Percentiles rank a stretch among this genome's conserved stretches.
Evolutionary conservation across 1,140 invertebrate species (phyloP).

Genomic region (Dendrolimus punctatus): DNA sequence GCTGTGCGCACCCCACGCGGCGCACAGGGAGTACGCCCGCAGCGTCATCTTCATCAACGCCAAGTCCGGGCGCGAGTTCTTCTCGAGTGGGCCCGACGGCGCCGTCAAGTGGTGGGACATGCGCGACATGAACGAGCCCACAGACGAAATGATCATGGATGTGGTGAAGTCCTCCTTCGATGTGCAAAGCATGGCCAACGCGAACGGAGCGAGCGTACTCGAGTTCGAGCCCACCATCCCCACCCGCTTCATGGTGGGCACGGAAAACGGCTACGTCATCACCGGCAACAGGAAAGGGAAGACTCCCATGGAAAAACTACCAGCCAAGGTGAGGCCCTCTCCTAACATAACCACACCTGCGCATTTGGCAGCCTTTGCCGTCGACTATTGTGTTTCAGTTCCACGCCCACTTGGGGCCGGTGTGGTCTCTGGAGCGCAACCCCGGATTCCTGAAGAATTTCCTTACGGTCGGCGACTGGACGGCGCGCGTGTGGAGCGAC

Average conservation of each 20-base stretch:
- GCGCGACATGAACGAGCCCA: slow-evolving; percentile 83
- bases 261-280: slow-evolving; percentile 84
- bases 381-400: slow-evolving; percentile 75
- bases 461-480: slow-evolving; percentile 92
- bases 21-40: slow-evolving; percentile 85
- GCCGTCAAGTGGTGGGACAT: slow-evolving; percentile 90
- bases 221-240: slow-evolving; percentile 94
- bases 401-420: slow-evolving; percentile 85
- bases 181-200: slow-evolving; percentile 77
- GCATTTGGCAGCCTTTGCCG: no score
- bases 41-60: slow-evolving; percentile 86
- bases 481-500: slow-evolving; percentile 90
- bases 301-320: slow-evolving; percentile 84
- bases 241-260: slow-evolving; percentile 83
- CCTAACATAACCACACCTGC: no score
- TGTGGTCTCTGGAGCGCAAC: slow-evolving; percentile 87
- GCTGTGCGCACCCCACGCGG: slow-evolving; percentile 75
- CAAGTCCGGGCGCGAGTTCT: slow-evolving; percentile 89
- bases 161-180: slow-evolving; percentile 77
- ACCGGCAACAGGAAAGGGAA: slow-evolving; percentile 88
- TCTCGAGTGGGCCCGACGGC: slow-evolving; percentile 91
- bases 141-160: slow-evolving; percentile 87
- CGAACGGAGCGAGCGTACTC: slow-evolving; percentile 83
- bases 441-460: slow-evolving; percentile 92
- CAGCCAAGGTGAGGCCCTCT: slow-evolving; percentile 62